Conservation (phyloP, 2,888 invertebrate species). For the Drosophila formosana region DNA sequence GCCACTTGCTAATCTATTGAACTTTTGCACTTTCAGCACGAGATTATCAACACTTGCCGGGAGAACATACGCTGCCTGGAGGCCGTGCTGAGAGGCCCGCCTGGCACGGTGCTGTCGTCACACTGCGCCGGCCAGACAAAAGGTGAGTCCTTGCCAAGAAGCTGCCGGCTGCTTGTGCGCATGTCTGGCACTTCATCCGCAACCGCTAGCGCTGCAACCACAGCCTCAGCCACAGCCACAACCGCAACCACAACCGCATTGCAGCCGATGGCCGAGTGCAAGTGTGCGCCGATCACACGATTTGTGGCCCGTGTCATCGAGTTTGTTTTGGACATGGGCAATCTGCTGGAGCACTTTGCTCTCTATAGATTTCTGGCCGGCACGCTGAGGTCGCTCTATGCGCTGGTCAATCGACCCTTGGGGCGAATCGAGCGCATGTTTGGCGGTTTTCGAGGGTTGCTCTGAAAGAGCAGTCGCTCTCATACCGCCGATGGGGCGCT, state of each 20-base stretch:
- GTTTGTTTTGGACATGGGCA: conserved; percentile 82
- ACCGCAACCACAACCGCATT: background rate
- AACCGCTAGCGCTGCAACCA: background rate
- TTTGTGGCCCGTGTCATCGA: conserved; percentile 84
- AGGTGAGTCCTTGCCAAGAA: conserved; percentile 86
- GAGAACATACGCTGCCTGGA: conserved; percentile 94
- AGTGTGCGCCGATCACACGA: conserved; percentile 85
- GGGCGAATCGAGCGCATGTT: conserved; percentile 72
- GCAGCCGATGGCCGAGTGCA: conserved; percentile 72
- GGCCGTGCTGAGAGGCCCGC: conserved; percentile 87
- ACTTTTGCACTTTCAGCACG: conserved; percentile 87
- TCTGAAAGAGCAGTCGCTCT: conserved; percentile 50
- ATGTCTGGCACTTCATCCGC: conserved; percentile 25
- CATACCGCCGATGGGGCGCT: conserved; percentile 23
- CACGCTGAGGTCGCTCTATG: conserved; percentile 79
- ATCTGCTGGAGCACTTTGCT: conserved; percentile 82
- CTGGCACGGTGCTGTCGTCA: conserved; percentile 86
- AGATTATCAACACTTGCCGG: conserved; percentile 93
- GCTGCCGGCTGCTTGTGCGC: conserved; percentile 37
- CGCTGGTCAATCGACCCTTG: conserved; percentile 77
- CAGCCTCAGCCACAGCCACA: conserved; percentile 6
- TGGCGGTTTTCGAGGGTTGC: conserved; percentile 68
- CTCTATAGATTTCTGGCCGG: conserved; percentile 82
- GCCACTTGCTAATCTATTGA: background rate
- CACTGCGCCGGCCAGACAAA: conserved; percentile 87